These are phyloP conservation scores for Argyresthia albistria DNA, from an alignment of 2,888 invertebrate genomes.

Conservation along the genomic window DNA sequence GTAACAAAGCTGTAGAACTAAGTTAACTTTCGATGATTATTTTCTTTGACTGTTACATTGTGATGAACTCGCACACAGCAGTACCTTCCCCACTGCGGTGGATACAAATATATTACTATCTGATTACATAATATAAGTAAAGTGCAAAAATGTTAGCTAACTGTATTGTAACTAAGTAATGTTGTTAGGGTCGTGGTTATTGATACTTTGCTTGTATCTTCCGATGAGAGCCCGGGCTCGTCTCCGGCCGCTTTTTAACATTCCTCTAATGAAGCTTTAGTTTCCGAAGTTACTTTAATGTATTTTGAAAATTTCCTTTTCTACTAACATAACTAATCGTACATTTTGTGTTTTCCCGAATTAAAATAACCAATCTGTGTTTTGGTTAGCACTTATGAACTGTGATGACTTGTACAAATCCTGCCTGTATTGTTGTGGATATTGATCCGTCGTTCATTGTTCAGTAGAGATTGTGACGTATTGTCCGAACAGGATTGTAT, in stretches of 20 bases:
- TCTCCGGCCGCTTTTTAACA: constrained; percentile 58
- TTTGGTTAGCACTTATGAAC: constrained; percentile 7
- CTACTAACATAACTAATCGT: neutral
- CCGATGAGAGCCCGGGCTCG: constrained; percentile 21
- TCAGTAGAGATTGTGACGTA: neutral
- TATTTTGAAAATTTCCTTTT: neutral
- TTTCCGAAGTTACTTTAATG: constrained; percentile 14
- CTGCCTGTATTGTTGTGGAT: neutral
- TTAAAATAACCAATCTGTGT: constrained; percentile 9
- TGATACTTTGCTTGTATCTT: constrained; percentile 37
- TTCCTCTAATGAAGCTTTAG: constrained; percentile 39
- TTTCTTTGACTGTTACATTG: neutral
- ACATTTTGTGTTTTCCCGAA: constrained; percentile 6
- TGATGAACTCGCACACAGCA: constrained; percentile 53
- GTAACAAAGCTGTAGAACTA: constrained; percentile 36
- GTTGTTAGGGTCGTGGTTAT: constrained; percentile 56
- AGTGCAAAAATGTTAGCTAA: constrained; percentile 59
- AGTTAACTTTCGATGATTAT: constrained; percentile 19
- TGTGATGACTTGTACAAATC: constrained; percentile 1
- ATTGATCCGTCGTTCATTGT: neutral
- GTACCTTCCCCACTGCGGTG: constrained; percentile 53
- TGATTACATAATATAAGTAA: constrained; percentile 25
- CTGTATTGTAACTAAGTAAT: constrained; percentile 59
- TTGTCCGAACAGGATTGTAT: neutral
- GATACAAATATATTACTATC: constrained; percentile 12